Base-by-base conservation (phyloP, 2,797 vertebrate species). In the Phoeniculus purpureus region DNA sequence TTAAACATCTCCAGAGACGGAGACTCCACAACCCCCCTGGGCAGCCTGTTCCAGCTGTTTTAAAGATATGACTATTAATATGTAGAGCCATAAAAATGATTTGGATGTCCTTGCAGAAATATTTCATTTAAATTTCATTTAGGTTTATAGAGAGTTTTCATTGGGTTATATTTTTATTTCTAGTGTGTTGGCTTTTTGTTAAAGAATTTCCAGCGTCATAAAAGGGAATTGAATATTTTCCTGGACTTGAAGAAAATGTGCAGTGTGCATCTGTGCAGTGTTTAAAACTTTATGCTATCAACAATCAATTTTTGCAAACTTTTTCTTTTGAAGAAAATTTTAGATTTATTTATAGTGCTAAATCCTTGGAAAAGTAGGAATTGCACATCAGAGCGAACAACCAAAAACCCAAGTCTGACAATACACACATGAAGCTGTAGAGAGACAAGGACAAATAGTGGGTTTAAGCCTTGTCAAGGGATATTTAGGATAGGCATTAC, bases 351-450 rank as follows among this genome's bases (percentile, higher is more conserved):
- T 60, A 64, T 65, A 47, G 20, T 10, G 11, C 45, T 62, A 71
- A 65, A 77, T 86, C 85, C 8, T 48, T 58, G 20, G 58, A 47
- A 70, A 85, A 47, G 22, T 9, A 76, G 50, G 71, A 81, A 26
- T 54, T 86, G 31, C 34, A 25, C 26, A 23, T 43, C 15, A 25
- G 21, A 70, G 12, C 3, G 3, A 79, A 40, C 7, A 37, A 3
- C 12, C 2, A 3, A 83, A 90, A 84, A 65, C n/a, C 11, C 2
- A 26, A 58, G 22, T 62, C 18, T 87, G n/a, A 26, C 19, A 52
- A 29, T 55, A 56, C 5, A 3, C 22, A 12, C 0, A 0, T n/a
- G 23, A 62, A 79, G 12, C 21, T 60, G 22, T 47, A 45, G 50
- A 40, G 18, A 25, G 18, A 4, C 25, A 51, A 6, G 48, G 34